A percentile compares a stretch with the other conserved stretches of the same genome.
Conservation (phyloP, 1,140 invertebrate genomes). For the Drosophila bocki region DNA sequence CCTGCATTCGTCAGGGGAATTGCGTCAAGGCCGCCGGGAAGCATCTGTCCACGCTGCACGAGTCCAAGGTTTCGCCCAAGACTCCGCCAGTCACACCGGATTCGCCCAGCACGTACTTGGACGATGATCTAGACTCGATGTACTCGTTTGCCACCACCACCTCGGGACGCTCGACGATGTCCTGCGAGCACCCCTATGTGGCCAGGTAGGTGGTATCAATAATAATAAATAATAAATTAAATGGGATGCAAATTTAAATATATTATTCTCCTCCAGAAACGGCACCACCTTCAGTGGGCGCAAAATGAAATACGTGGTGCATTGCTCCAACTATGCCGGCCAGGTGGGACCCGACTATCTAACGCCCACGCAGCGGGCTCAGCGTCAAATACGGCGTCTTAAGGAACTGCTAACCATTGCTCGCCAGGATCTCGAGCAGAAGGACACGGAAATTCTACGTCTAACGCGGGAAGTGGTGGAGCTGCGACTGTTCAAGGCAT, state of each 20-base stretch:
- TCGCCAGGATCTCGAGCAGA: slow-evolving; percentile 90
- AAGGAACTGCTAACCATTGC: slow-evolving; percentile 90
- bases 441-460: slow-evolving; percentile 92
- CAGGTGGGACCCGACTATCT: slow-evolving; percentile 92
- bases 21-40: slow-evolving; percentile 48
- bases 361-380: slow-evolving; percentile 93
- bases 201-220: slow-evolving; percentile 85
- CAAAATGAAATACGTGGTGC: slow-evolving; percentile 91
- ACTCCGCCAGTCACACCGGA: slow-evolving; percentile 88
- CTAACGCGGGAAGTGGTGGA: slow-evolving; percentile 94
- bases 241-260: neutral
- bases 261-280: slow-evolving; percentile 86
- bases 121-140: slow-evolving; percentile 91
- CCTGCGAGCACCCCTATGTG: slow-evolving; percentile 91
- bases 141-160: slow-evolving; percentile 91
- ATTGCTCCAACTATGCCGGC: slow-evolving; percentile 91
- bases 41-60: slow-evolving; percentile 61
- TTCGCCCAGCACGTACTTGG: slow-evolving; percentile 85
- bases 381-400: slow-evolving; percentile 90
- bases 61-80: slow-evolving; percentile 80
- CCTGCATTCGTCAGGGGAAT: slow-evolving; percentile 43
- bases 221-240: neutral
- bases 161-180: slow-evolving; percentile 86
- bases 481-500: slow-evolving; percentile 91
- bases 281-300: slow-evolving; percentile 91